These are phyloP conservation scores for Uromys caudimaculatus DNA, from an alignment of 2,797 vertebrate genomes.

Conservation along the genomic window DNA sequence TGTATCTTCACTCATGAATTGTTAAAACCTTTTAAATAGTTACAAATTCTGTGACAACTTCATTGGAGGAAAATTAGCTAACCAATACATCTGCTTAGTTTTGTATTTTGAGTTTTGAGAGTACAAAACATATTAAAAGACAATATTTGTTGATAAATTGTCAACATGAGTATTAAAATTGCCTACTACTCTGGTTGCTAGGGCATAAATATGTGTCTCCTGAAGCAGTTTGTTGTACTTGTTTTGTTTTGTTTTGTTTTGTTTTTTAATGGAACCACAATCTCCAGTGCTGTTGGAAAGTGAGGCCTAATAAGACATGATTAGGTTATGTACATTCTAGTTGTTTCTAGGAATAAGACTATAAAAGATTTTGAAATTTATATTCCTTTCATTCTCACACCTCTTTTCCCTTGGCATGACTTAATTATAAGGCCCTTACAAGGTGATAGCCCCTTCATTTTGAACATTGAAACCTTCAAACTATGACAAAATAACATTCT, in stretches of 20 bases:
- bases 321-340: background rate
- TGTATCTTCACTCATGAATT: background rate
- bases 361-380: background rate
- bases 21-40: background rate
- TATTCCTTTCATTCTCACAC: background rate
- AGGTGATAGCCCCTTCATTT: background rate
- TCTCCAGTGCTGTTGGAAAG: background rate
- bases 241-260: background rate
- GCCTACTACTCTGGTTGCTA: background rate
- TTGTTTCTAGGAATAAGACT: background rate
- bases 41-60: too few relatives aligned
- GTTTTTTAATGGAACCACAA: background rate
- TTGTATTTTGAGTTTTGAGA: background rate
- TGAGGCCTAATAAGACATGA: too few relatives aligned
- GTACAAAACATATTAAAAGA: background rate
- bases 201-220: accelerated
- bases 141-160: background rate
- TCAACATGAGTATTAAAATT: background rate
- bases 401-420: background rate
- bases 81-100: background rate
- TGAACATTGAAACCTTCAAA: background rate
- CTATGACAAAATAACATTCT: background rate
- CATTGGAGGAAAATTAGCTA: background rate
- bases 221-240: background rate
- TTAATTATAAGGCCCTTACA: background rate